These are phyloP conservation scores for Cerceris ruficornis DNA, from an alignment of 2,888 invertebrate species.

Conservation along the genomic window DNA sequence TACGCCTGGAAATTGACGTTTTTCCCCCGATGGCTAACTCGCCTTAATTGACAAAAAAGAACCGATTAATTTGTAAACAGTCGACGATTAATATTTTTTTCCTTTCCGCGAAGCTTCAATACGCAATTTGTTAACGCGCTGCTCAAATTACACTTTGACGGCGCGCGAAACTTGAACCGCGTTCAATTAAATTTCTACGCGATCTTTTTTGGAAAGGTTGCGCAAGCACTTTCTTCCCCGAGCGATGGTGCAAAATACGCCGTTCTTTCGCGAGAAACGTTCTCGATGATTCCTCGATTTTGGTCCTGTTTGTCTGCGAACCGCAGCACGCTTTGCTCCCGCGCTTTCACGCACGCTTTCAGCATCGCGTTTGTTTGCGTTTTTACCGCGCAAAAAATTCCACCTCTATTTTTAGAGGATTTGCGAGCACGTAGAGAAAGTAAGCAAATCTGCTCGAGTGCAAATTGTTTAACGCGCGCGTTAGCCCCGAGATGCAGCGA, in stretches of 20 bases:
- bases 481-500: conserved; percentile 7
- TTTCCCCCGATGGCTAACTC: too few species aligned
- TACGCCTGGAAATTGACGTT: too few species aligned
- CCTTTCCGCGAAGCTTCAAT: too few species aligned
- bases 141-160: too few species aligned
- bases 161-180: too few species aligned
- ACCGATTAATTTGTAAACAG: too few species aligned
- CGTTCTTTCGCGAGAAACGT: neutral
- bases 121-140: too few species aligned
- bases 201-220: too few species aligned
- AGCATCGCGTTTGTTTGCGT: neutral
- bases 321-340: neutral
- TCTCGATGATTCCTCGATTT: neutral
- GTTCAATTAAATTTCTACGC: too few species aligned
- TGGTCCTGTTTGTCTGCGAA: neutral
- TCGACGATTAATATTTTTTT: too few species aligned
- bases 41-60: too few species aligned
- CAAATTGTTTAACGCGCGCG: conserved; percentile 1
- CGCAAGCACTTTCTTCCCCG: too few species aligned
- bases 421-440: conserved; percentile 8
- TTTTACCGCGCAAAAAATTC: neutral
- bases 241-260: neutral
- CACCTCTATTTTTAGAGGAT: neutral
- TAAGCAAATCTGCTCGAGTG: conserved; percentile 6
- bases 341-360: neutral